Base-by-base conservation (phyloP, 30 jellyfish, hydroid and myxozoan genomes). In the Calvadosia cruxmelitensis region DNA sequence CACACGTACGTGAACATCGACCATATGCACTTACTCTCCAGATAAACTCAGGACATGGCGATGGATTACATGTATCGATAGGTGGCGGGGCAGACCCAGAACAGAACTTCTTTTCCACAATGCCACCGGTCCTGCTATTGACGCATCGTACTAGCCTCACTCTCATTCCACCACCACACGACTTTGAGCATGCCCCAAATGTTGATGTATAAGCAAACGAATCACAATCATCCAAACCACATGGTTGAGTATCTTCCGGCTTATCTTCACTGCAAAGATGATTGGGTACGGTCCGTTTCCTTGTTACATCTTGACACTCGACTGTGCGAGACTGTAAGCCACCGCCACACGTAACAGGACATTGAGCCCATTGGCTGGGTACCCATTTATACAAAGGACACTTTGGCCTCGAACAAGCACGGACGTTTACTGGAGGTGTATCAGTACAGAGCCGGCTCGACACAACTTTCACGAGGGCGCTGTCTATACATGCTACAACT, bases 161-260 rank as follows among this genome's bases (percentile, higher is more conserved):
- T 15, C 92, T 80, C n/a, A 49, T 30, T 15, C 97, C 97, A 3
- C 94, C 94, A 20, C 94, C 97, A 68, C 97, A 87, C n/a, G 89
- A 5, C 81, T 79, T 75, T 28, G 90, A 28, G 53, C 97, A 87
- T 33, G 49, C 63, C 25, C 95, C 92, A 23, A 53, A 73, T 36
- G 68, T 67, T 27, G 67, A 32, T 7, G 92, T 83, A 73, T 78
- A 87, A 27, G 48, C 74, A 68, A 87, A 87, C 12, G 82, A 27
- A 57, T 87, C 97, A 51, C 97, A 87, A 50, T 74, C 63, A 23
- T 52, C 70, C 12, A 79, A 31, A 50, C 80, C 76, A 68, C 97
- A 87, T 27, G 83, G 73, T 2, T 48, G 80, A 0, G 49, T 74
- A n/a, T 72, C 70, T 51, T 71, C 69, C n/a, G 78, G 85, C 61